These are phyloP conservation scores for Synanthedon vespiformis DNA, from an alignment of 2,888 invertebrate genomes.

Conservation along the genomic window DNA sequence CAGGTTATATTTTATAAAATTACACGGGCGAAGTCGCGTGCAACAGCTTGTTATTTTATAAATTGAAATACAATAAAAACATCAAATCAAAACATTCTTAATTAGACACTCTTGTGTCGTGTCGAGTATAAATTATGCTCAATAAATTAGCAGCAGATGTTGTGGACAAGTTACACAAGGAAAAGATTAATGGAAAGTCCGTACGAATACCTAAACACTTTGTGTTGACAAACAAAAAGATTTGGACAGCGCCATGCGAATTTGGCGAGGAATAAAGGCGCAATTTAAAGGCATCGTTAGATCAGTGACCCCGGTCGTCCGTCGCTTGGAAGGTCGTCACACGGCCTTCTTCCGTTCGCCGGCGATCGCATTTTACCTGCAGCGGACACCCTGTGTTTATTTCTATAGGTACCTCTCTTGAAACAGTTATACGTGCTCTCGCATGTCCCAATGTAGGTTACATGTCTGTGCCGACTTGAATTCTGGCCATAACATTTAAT, in stretches of 20 bases:
- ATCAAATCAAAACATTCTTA: too few relatives aligned
- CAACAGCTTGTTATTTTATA: too few relatives aligned
- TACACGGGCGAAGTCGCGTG: too few relatives aligned
- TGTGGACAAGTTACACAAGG: too few relatives aligned
- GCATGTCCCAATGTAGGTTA: conserved; percentile 60
- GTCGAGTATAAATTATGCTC: too few relatives aligned
- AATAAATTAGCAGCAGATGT: too few relatives aligned
- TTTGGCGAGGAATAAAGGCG: neutral
- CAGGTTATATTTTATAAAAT: too few relatives aligned
- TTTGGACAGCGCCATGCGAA: conserved; percentile 3
- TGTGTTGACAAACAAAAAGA: too few relatives aligned
- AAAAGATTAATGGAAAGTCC: too few relatives aligned
- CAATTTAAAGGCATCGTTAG: neutral
- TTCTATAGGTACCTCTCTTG: conserved; percentile 32
- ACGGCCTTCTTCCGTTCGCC: conserved; percentile 61
- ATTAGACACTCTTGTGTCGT: too few relatives aligned
- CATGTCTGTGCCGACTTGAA: conserved; percentile 57
- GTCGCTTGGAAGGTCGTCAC: conserved; percentile 62
- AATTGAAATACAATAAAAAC: too few relatives aligned
- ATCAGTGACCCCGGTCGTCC: conserved; percentile 32
- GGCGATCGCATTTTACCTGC: conserved; percentile 17
- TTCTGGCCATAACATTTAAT: conserved; percentile 39
- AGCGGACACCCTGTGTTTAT: conserved; percentile 57
- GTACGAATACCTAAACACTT: too few relatives aligned
- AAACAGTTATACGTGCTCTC: conserved; percentile 62